Evolutionary conservation across 2,113 vertebrate species (phyloP), one percentile per base, ranked within the genome.

Genomic region (Apodemus speciosus): DNA sequence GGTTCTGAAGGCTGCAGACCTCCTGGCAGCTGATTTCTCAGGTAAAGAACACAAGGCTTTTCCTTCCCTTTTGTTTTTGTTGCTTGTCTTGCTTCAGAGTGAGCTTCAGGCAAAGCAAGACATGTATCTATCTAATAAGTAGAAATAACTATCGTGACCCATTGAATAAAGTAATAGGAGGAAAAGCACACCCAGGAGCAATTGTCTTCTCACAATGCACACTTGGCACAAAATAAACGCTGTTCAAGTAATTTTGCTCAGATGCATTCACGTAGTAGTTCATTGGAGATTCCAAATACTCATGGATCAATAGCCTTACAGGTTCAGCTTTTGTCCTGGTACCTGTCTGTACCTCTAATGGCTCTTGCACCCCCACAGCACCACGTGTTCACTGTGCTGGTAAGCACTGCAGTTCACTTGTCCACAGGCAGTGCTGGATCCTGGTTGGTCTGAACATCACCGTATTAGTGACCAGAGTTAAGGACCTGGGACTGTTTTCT

Each of bases 1-100:
- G 95, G 98, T 99, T 88, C 97, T 99, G 92, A 99, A 98, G 93
- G 99, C 99, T 0, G 98, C 98, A n/a, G 99, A 99, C 94, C 98
- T 99, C 87, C 71, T 98, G 64, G 98, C 99, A 75, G 98, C 99
- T 43, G 99, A 99, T 97, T 98, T 99, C 97, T 98, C 99, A 98
- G 99, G 99, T 99, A 99, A 69, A 40, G 38, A 85, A 13, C 43
- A 43, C 23, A 64, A 40, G 35, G 18, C 62, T 66, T 90, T 68
- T n/a, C 8, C 79, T 84, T 77, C 30, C 32, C 46, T 72, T 85
- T 35, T 51, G 40, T 75, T 51, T 13, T 4, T 1, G 0, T 14
- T 27, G 6, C 95, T 85, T 77, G 89, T 68, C 90, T 71, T 77
- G 53, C 56, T 92, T 85, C 51, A 49, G 84, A 9, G 6, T 88